These are phyloP conservation scores for Cataglyphis altisquamis DNA, from an alignment of 2,888 invertebrate genomes.

Conservation along the genomic window DNA sequence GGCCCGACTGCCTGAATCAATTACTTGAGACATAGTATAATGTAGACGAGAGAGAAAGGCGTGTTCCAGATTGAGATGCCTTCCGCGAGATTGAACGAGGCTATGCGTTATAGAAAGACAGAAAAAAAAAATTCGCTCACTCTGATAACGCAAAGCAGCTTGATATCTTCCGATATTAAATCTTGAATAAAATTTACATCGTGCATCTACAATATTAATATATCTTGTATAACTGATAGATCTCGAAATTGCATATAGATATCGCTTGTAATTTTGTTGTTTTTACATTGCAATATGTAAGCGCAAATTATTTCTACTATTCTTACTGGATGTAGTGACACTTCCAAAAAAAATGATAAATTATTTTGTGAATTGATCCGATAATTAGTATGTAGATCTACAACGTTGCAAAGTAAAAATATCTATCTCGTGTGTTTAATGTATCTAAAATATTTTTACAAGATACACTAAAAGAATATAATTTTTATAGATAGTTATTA, in stretches of 20 bases:
- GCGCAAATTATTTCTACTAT: background rate
- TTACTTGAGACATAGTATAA: conserved; percentile 5
- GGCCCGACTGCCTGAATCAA: conserved; percentile 3
- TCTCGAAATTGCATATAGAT: background rate
- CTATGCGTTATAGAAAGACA: background rate
- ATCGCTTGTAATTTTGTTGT: background rate
- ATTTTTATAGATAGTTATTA: background rate
- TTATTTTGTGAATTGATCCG: background rate
- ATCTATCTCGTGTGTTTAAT: background rate
- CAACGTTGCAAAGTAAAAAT: background rate
- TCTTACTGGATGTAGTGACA: background rate
- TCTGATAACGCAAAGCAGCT: background rate
- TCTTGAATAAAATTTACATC: background rate
- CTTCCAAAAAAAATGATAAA: background rate
- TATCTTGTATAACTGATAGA: background rate
- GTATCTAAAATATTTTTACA: background rate
- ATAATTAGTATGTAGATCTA: background rate
- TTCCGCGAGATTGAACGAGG: conserved; percentile 24
- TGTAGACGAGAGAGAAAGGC: conserved; percentile 68
- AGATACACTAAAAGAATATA: background rate
- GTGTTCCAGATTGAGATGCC: conserved; percentile 58
- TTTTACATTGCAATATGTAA: background rate
- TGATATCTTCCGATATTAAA: conserved; percentile 17
- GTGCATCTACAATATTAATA: background rate
- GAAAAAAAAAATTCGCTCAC: background rate